Base-by-base conservation (phyloP, 2,113 vertebrate species). In the Scartelaos histophorus region DNA sequence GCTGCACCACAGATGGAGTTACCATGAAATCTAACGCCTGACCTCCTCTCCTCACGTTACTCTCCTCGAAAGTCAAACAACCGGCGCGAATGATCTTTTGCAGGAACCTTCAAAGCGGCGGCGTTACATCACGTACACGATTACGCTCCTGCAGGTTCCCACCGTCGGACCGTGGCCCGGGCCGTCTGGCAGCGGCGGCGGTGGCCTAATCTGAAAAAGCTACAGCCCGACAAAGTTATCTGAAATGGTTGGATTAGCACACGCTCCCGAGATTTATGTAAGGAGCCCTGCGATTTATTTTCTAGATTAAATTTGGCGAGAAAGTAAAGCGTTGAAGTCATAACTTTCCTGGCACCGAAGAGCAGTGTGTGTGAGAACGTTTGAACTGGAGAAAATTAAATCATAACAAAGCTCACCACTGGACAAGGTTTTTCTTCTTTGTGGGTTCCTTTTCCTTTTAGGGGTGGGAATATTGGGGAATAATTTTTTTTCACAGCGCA, bases 321-420 rank as follows among this genome's bases (percentile, higher is more conserved):
- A 64, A 21, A 1, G 67, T 49, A 46, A 5, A 35, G 16, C 24
- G 38, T 29, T 19, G n/a, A 46, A 22, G 74, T 70, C 60, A 69
- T 66, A 75, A 65, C 38, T 65, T 78, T 25, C 5, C 16, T 69
- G 46, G 38, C 19, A 58, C 46, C 65, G 22, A 43, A 17, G 61
- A 69, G 71, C 54, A 51, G 69, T 1, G 54, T 67, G 79, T 1
- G 54, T 67, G 79, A 66, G 71, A 81, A 65, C 54, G 22, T 75
- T 29, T 47, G 69, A 75, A 78, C 25, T 71, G 19, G 61, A 64
- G 34, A 64, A 19, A 64, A 64, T 81, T n/a, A 34, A 25, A 56
- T 69, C 64, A 34, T 73, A 67, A 69, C 16, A 66, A 58, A 25
- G n/a, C 49, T 69, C 13, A 10, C 12, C 10, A 34, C 61, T 43